These are phyloP conservation scores for Serilophus lunatus DNA, from an alignment of 2,113 vertebrate species.

Conservation along the genomic window DNA sequence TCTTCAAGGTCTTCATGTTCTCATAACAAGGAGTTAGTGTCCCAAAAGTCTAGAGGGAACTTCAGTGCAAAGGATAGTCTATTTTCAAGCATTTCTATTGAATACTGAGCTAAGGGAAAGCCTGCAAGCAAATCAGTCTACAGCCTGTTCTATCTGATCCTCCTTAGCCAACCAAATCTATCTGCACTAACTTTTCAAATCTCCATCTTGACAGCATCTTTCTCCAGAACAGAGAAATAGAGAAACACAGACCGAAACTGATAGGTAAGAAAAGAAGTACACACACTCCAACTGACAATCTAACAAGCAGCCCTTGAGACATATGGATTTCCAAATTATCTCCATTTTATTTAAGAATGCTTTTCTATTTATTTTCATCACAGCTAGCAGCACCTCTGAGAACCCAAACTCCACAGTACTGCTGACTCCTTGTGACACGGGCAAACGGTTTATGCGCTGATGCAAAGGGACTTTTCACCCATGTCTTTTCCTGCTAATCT, in stretches of 20 bases:
- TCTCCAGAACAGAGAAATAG: neutral
- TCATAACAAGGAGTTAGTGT: neutral
- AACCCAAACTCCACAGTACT: neutral
- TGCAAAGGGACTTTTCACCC: neutral
- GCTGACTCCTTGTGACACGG: neutral
- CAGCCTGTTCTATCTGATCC: neutral
- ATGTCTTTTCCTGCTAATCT: neutral
- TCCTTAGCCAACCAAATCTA: neutral
- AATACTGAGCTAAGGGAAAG: neutral
- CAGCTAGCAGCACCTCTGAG: neutral
- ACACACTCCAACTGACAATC: neutral
- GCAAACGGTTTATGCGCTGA: neutral
- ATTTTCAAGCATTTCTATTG: neutral
- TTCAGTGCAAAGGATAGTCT: neutral
- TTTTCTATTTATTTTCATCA: conserved; percentile 3
- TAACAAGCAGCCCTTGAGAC: neutral
- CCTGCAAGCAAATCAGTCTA: neutral
- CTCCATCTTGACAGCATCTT: neutral
- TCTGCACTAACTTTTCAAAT: neutral
- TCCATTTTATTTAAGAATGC: neutral
- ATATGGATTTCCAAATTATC: neutral
- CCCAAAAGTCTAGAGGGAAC: neutral
- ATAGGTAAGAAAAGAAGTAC: neutral
- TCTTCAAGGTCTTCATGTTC: neutral
- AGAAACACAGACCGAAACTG: neutral